These are phyloP conservation scores for Tachystola acroxantha DNA, from an alignment of 2,888 invertebrate species.

Conservation along the genomic window DNA sequence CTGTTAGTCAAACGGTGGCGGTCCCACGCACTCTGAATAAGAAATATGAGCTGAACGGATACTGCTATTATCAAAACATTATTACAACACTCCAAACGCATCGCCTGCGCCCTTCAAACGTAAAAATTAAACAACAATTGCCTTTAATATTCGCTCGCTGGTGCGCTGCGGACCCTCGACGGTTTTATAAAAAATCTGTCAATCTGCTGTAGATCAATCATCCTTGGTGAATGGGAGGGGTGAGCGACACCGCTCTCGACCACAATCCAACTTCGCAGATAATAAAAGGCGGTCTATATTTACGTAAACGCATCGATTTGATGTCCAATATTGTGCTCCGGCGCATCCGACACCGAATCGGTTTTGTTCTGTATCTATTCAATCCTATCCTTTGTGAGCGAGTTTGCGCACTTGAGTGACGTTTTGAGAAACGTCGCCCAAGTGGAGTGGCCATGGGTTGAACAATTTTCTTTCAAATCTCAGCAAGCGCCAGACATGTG, in stretches of 20 bases:
- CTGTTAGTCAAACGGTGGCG: conserved; percentile 6
- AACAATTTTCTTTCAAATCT: too few relatives aligned
- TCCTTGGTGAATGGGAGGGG: conserved; percentile 69
- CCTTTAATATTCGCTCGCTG: conserved; percentile 74
- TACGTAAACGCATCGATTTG: conserved; percentile 73
- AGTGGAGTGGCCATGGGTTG: conserved; percentile 35
- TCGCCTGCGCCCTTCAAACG: conserved; percentile 57
- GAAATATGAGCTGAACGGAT: conserved; percentile 76
- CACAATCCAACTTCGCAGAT: conserved; percentile 68
- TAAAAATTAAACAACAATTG: conserved; percentile 79
- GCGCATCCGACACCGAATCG: conserved; percentile 56
- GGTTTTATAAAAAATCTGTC: conserved; percentile 74
- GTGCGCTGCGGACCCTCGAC: conserved; percentile 49
- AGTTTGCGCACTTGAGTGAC: conserved; percentile 46
- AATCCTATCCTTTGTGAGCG: conserved; percentile 42
- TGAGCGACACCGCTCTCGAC: conserved; percentile 46
- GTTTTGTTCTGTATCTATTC: conserved; percentile 36
- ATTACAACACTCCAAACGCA: conserved; percentile 75
- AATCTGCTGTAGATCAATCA: conserved; percentile 77
- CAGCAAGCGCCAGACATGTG: too few relatives aligned
- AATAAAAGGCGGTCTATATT: conserved; percentile 70
- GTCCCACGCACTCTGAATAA: conserved; percentile 76
- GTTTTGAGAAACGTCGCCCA: conserved; percentile 39
- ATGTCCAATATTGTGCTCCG: conserved; percentile 63
- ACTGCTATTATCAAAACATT: conserved; percentile 77